phyloP scores from a whole-genome alignment of 2,113 vertebrate species.

The Choloepus hoffmanni region DNA sequence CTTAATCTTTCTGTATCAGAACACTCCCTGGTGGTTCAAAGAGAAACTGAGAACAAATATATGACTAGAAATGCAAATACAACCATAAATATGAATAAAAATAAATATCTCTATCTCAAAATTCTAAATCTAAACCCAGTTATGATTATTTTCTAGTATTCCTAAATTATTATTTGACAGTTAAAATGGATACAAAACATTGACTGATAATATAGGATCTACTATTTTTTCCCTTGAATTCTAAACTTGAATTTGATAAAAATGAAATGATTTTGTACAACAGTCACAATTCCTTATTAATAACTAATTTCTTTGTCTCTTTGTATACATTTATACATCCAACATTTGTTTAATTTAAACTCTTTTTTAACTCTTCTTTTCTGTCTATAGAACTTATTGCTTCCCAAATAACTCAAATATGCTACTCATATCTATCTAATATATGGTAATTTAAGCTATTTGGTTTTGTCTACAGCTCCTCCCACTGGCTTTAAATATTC shows the following conservation, averaged over 20 bases:
- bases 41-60: neutral
- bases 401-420: neutral
- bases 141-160: neutral
- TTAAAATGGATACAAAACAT: neutral
- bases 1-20: neutral
- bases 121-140: neutral
- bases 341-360: no score
- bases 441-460: neutral
- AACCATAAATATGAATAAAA: neutral
- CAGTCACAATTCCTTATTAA: neutral
- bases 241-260: neutral
- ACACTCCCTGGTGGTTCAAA: neutral
- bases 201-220: neutral
- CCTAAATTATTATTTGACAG: neutral
- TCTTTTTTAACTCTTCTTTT: neutral
- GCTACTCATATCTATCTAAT: neutral
- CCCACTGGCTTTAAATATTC: neutral
- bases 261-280: neutral
- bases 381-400: no score
- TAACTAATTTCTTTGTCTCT: neutral
- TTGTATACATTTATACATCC: neutral
- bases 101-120: neutral
- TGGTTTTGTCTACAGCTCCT: neutral
- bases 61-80: neutral
- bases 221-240: neutral